Evolutionary conservation across 2,888 invertebrate species (phyloP).

Genomic region (Anodontia alba): DNA sequence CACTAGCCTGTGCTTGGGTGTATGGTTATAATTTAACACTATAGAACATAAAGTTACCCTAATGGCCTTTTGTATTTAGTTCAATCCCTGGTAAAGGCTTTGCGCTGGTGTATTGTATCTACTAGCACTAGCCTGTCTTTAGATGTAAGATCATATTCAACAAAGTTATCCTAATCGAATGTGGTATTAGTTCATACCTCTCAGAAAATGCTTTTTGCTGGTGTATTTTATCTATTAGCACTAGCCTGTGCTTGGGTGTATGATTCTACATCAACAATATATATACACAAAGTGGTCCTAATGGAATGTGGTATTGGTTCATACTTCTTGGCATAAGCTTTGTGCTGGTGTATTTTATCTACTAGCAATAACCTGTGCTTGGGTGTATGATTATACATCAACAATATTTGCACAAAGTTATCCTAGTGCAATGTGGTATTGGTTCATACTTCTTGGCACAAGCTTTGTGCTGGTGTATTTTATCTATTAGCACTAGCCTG

Average conservation of each 20-base stretch:
- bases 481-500: not conserved
- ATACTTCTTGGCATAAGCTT: too few species aligned
- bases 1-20: slow-evolving; percentile 16
- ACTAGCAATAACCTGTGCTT: too few species aligned
- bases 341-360: too few species aligned
- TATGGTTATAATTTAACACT: not conserved
- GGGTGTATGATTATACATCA: too few species aligned
- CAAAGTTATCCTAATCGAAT: too few species aligned
- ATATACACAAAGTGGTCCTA: too few species aligned
- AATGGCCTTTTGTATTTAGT: too few species aligned
- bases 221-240: not conserved
- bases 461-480: not conserved
- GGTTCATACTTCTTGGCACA: not conserved
- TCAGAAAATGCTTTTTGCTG: not conserved
- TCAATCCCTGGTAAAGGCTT: not conserved
- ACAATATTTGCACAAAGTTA: too few species aligned
- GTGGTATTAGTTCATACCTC: not conserved
- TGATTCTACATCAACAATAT: not conserved
- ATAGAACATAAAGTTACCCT: too few species aligned
- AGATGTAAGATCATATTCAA: too few species aligned
- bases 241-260: slow-evolving; percentile 10
- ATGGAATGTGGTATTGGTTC: too few species aligned
- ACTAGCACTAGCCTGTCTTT: slow-evolving; percentile 6
- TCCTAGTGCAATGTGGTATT: too few species aligned
- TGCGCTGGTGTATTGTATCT: not conserved